Base-by-base conservation (phyloP, 2,113 vertebrate genomes). In the Gobiocypris rarus region DNA sequence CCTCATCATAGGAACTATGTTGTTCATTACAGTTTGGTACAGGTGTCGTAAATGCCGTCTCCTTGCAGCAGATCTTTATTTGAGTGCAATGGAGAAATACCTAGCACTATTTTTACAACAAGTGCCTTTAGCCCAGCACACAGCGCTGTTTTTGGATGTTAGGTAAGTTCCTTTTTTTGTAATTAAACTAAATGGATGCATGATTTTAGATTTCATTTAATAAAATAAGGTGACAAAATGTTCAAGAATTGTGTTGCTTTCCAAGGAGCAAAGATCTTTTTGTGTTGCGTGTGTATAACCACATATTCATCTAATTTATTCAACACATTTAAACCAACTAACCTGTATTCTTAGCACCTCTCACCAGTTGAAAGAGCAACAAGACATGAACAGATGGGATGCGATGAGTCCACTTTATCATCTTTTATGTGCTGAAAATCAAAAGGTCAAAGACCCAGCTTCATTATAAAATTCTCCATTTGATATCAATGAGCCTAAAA, bases 391-490 rank as follows among this genome's bases (percentile, higher is more conserved):
- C 43, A 74, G 43, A 48, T 74, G 70, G 69, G 43, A 74, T 17
- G 71, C 24, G 3, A 52, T 48, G 43, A 17, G 43, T 74, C 45
- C 43, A 50, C 8, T 74, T 41, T 43, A 38, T 50, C 24, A 11
- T 50, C 26, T 54, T 78, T 43, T 45, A 78, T 78, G 56, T 65
- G 43, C 59, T 79, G n/a, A 65, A 79, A 80, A 7, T 48, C 41
- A 50, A 80, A 80, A 80, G 41, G 14, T 80, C 59, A 65, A 4
- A 65, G 58, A 80, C 31, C 14, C 41, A 11, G 41, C 41, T 48
- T 45, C 9, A 77, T 77, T 59, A n/a, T 19, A 58, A 38, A 61
- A 43, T 78, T 61, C 34, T 56, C 31, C 2, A 38, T 56, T 38
- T 58, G 28, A 38, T 34, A 22, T 34, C 9, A 75, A 52, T 54